phyloP scores from a whole-genome alignment of 2,888 invertebrate genomes.

The Chironomus riparius region DNA sequence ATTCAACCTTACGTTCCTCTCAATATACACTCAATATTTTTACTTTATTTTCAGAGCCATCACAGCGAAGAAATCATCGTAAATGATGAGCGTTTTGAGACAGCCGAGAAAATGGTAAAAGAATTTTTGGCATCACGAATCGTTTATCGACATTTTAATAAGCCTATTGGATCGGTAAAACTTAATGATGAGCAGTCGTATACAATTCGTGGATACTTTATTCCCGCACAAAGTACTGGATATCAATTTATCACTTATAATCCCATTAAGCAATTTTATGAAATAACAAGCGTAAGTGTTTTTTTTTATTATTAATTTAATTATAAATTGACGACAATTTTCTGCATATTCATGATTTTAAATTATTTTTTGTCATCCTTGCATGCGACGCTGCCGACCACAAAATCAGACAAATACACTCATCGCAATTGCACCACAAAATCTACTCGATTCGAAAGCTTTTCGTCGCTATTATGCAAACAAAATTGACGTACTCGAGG shows the following conservation, averaged over 20 bases:
- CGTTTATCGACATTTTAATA: constrained; percentile 33
- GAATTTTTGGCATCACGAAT: constrained; percentile 32
- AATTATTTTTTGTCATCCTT: no score
- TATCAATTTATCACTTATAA: constrained; percentile 35
- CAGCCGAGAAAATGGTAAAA: constrained; percentile 31
- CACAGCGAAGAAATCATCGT: constrained; percentile 29
- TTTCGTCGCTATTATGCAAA: constrained; percentile 32
- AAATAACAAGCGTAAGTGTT: constrained; percentile 31
- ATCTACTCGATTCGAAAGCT: constrained; percentile 30
- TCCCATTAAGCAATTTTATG: constrained; percentile 33
- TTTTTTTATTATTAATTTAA: no score
- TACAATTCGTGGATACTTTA: constrained; percentile 34
- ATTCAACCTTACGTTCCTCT: constrained; percentile 18
- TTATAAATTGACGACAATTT: no score
- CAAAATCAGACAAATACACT: constrained; percentile 26
- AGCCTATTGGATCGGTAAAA: constrained; percentile 31
- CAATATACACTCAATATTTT: no score
- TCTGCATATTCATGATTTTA: no score
- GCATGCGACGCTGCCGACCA: no score
- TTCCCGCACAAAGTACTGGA: constrained; percentile 31
- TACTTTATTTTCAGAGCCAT: constrained; percentile 27
- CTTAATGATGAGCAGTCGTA: constrained; percentile 31
- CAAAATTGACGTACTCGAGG: constrained; percentile 32
- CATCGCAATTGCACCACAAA: constrained; percentile 31
- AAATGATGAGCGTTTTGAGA: constrained; percentile 26